Base-by-base conservation (phyloP, 2,888 invertebrate species). In the Dynastes maya region DNA sequence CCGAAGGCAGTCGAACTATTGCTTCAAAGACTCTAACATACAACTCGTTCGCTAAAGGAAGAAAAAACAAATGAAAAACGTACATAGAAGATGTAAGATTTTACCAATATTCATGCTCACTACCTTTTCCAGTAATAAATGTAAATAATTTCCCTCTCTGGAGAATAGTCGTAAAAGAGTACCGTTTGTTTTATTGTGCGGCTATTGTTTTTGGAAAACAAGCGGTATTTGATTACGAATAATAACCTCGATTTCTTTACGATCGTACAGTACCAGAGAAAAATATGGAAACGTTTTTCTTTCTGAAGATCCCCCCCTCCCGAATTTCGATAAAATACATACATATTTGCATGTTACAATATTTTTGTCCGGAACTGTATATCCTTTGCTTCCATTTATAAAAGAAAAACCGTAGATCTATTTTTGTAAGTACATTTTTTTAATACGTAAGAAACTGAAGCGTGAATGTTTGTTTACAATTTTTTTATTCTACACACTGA, bases 1-100 rank as follows among this genome's bases (percentile, higher is more conserved):
- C 93, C 94, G 51, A 95, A 94, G 87, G 96, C 96, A 40, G 93
- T 93, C 2, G 91, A 93, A 84, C 88, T 95, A 81, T 91, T 93
- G 1, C 84, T 84, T 74, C 82, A 83, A 67, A 83, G 83, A 78
- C 79, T 79, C 63, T 83, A 80, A 81, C 40, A 29, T 9, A 40
- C 40, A n/a, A 22, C 58, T 61, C 16, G 16, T 6, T 55, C 27
- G 22, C 29, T 8, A 40, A n/a, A 53, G 8, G 72, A 32, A 27
- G 27, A 78, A 49, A 13, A 45, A 64, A 58, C 61, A 27, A 61
- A 11, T 2, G 63, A 13, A 11, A 63, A 32, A 22, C 22, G 16
- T 22, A 58, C 2, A 58, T 58, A 58, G 55, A 8, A 6, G 6
- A 58, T 45, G 11, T 58, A 58, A 16, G 8, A 58, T 63, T 63